These are phyloP conservation scores for Hypomesus transpacificus DNA, from an alignment of 2,113 vertebrate genomes.

Conservation along the genomic window DNA sequence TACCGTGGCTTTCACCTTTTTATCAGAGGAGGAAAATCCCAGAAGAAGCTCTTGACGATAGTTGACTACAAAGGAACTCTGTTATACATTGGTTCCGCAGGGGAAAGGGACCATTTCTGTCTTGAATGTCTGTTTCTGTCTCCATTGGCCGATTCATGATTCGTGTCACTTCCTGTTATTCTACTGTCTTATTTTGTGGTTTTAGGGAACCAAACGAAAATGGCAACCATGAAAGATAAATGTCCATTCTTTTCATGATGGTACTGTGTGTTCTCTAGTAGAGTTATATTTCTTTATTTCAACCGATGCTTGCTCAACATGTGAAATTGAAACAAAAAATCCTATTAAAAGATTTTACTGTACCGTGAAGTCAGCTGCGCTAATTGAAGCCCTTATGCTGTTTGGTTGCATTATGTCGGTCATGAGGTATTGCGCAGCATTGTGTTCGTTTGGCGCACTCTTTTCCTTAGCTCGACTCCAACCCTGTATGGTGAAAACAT, in stretches of 20 bases:
- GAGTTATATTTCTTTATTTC: slow-evolving; percentile 48
- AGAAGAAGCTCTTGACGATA: too few species aligned
- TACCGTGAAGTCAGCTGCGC: slow-evolving; percentile 29
- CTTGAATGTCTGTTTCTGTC: too few species aligned
- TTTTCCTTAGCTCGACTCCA: slow-evolving; percentile 43
- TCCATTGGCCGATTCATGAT: too few species aligned
- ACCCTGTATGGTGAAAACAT: slow-evolving; percentile 62
- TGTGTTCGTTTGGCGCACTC: slow-evolving; percentile 20
- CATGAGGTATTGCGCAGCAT: slow-evolving; percentile 25
- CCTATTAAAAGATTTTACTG: slow-evolving; percentile 50
- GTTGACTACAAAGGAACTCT: too few species aligned
- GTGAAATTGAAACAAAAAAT: slow-evolving; percentile 41
- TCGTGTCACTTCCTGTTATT: background rate
- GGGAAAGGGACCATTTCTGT: too few species aligned
- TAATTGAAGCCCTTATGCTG: slow-evolving; percentile 25
- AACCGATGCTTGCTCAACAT: slow-evolving; percentile 52
- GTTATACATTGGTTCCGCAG: too few species aligned
- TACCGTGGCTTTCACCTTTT: too few species aligned
- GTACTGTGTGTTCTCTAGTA: slow-evolving; percentile 42
- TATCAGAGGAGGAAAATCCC: too few species aligned
- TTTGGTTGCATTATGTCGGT: slow-evolving; percentile 15
- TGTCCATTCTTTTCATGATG: slow-evolving; percentile 41
- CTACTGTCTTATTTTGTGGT: background rate
- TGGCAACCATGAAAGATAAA: slow-evolving; percentile 9
- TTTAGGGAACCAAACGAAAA: background rate